Evolutionary conservation across 2,888 invertebrate genomes (phyloP).

Genomic region (Drosophila anomelani): DNA sequence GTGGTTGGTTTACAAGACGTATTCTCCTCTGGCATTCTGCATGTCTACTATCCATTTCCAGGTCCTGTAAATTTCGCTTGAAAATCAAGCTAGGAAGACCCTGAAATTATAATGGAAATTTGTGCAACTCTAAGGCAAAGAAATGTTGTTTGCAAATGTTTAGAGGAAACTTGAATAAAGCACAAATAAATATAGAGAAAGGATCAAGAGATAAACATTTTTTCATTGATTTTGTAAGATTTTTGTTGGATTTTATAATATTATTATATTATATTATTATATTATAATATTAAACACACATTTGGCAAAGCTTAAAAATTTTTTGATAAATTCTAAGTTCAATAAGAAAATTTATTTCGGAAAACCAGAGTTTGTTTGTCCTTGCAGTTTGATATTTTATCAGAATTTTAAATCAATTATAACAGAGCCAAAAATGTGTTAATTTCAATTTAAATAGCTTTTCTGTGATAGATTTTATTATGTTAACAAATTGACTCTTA

Average conservation of each 20-base stretch:
- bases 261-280: no score
- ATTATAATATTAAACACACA: background rate
- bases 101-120: constrained; percentile 11
- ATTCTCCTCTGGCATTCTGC: background rate
- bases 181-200: background rate
- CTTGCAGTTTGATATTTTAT: no score
- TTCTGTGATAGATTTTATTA: no score
- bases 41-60: background rate
- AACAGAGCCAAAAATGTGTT: no score
- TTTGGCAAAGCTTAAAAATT: no score
- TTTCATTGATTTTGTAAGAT: background rate
- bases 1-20: constrained; percentile 3
- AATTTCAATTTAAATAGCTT: no score
- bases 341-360: no score
- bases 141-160: constrained; percentile 57
- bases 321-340: no score
- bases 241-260: background rate
- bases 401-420: no score
- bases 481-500: no score
- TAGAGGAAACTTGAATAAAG: background rate
- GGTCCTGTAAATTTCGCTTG: background rate
- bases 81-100: background rate
- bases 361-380: no score
- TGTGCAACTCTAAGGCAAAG: constrained; percentile 64
- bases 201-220: background rate